Evolutionary conservation across 1,140 invertebrate genomes (phyloP).

Genomic region (Nebria ingens): DNA sequence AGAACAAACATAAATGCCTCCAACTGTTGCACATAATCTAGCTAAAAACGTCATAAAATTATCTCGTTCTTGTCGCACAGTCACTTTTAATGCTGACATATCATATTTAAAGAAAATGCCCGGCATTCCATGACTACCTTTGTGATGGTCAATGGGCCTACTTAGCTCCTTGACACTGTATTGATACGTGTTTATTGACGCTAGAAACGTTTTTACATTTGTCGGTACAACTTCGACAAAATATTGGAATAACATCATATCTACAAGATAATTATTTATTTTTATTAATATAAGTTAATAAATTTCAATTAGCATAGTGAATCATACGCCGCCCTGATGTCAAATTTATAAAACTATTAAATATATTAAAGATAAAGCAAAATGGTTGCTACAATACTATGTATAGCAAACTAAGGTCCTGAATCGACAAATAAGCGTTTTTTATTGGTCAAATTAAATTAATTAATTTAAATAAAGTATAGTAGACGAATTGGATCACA

Average conservation of each 20-base stretch:
- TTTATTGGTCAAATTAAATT: too few species aligned
- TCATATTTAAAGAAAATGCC: conserved; percentile 95
- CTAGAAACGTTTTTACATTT: conserved; percentile 65
- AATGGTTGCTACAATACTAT: too few species aligned
- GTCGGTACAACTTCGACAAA: conserved; percentile 94
- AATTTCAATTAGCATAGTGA: conserved; percentile 9
- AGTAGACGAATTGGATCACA: too few species aligned
- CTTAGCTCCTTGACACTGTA: conserved; percentile 86
- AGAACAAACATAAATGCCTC: conserved; percentile 82
- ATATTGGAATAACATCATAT: conserved; percentile 81
- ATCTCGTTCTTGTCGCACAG: conserved; percentile 71
- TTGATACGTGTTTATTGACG: conserved; percentile 71
- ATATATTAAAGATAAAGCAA: too few species aligned
- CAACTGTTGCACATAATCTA: conserved; percentile 78
- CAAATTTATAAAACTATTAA: too few species aligned
- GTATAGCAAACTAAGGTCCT: too few species aligned
- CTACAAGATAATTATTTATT: conserved; percentile 36
- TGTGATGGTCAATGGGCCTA: conserved; percentile 56
- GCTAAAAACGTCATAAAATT: conserved; percentile 71
- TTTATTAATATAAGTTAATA: conserved; percentile 11
- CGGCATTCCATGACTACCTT: conserved; percentile 83
- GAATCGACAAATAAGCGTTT: too few species aligned
- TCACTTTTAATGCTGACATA: conserved; percentile 77
- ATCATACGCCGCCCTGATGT: too few species aligned
- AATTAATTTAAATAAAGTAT: conserved; percentile 11